A percentile compares a stretch with the other conserved stretches of the same genome.
Conservation (phyloP, 2,888 invertebrate species). For the Eristalis intricaria region DNA sequence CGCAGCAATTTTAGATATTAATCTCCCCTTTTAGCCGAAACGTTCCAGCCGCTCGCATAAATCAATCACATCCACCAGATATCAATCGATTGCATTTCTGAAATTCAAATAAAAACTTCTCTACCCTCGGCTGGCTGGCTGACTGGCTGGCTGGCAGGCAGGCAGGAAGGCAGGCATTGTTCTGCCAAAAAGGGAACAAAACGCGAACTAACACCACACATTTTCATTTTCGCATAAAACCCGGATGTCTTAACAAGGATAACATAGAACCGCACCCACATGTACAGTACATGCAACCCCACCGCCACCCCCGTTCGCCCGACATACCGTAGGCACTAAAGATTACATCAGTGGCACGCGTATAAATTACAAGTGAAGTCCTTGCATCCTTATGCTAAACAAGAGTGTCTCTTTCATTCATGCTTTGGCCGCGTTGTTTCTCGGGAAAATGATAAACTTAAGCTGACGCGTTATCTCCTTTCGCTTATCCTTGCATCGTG, state of each 20-base stretch:
- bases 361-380: slow-evolving; percentile 70
- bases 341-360: slow-evolving; percentile 71
- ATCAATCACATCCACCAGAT: slow-evolving; percentile 68
- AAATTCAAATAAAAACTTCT: slow-evolving; percentile 60
- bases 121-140: neutral
- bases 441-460: slow-evolving; percentile 69
- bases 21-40: slow-evolving; percentile 46
- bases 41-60: slow-evolving; percentile 51
- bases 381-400: slow-evolving; percentile 70
- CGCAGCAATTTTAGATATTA: slow-evolving; percentile 68
- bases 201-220: slow-evolving; percentile 45
- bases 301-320: neutral
- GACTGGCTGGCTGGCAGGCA: no score
- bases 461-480: slow-evolving; percentile 60
- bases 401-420: slow-evolving; percentile 32
- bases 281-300: neutral
- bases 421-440: neutral
- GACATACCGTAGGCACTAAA: slow-evolving; percentile 60
- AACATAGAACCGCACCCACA: slow-evolving; percentile 21
- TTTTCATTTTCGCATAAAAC: slow-evolving; percentile 67
- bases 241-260: slow-evolving; percentile 41
- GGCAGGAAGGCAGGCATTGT: neutral
- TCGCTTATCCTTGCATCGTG: slow-evolving; percentile 11
- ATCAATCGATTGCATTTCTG: slow-evolving; percentile 67
- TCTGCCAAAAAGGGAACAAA: slow-evolving; percentile 1